Conservation (phyloP, 2,113 vertebrate genomes). For the Athene cunicularia region DNA sequence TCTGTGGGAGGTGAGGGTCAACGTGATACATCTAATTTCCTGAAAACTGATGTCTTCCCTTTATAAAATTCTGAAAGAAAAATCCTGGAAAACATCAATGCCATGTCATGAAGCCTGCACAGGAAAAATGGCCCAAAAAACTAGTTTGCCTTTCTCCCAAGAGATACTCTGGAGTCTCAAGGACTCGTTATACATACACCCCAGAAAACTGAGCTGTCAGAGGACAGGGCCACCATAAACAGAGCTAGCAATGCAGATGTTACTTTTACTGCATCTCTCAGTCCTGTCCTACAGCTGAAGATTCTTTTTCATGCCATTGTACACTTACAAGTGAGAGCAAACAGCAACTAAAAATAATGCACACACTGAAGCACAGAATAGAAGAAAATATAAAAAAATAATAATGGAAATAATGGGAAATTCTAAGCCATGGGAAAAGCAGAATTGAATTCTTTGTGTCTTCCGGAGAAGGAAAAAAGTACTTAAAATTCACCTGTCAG, state of each 20-base stretch:
- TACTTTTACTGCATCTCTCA: background rate
- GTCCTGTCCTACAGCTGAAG: background rate
- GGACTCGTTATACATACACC: background rate
- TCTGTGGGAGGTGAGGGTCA: background rate
- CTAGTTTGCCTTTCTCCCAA: background rate
- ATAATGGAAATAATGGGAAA: background rate
- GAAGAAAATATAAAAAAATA: background rate
- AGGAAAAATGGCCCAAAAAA: background rate
- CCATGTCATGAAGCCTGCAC: background rate
- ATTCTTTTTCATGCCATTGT: background rate
- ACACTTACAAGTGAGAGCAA: background rate
- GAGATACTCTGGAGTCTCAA: background rate
- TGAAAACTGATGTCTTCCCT: background rate
- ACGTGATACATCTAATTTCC: background rate
- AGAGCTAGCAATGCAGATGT: background rate
- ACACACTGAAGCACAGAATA: background rate
- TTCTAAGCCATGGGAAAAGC: background rate
- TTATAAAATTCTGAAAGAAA: background rate
- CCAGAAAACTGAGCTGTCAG: background rate
- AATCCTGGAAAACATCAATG: background rate
- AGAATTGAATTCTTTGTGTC: background rate
- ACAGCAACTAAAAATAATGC: background rate
- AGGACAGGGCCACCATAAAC: background rate
- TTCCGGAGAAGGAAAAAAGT: background rate
- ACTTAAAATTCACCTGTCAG: constrained; percentile 8